Base-by-base conservation (phyloP, 1,140 invertebrate genomes). In the Diabrotica virgifera region DNA sequence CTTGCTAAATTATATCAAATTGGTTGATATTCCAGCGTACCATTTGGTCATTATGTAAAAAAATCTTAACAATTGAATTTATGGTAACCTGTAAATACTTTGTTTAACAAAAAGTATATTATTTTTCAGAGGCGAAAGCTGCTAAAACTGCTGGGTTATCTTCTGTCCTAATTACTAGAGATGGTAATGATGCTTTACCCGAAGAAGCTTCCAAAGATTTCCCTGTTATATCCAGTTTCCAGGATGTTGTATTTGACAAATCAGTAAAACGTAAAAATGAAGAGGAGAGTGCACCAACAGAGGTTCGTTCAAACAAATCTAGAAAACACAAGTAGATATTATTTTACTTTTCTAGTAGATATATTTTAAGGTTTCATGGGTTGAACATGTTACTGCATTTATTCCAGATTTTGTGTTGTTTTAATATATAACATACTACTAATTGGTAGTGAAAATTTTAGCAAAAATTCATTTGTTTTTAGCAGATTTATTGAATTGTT, bases 61-160 rank as follows among this genome's bases (percentile, higher is more conserved):
- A n/a, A n/a, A n/a, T n/a, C n/a, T n/a, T n/a, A n/a, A n/a, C n/a
- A n/a, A 24, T 24, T 24, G 24, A 2, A 24, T 24, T 24, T 24
- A 24, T 4, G 24, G 24, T 24, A 24, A 4, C 24, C 1, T 2
- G 24, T 24, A 1, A 24, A 24, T 24, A 24, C 24, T 24, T 24
- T 24, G 24, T 24, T 24, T 2, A 24, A 24, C 24, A 24, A 50
- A 14, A 50, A 5, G 2, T 35, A 24, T n/a, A 40, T 54, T 53
- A 40, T 64, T 63, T 68, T 72, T 59, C 52, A 76, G 94, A 96
- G 81, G 93, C 89, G 0, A 83, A 85, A 75, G 94, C 94, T 70
- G 94, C 94, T 5, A 83, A 82, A 37, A 79, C 81, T 52, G 90
- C 91, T 2, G 93, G 92, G 7, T 70, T 95, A 56, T 80, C 84